Percentiles rank a stretch among this genome's conserved stretches.
Evolutionary conservation across 2,888 invertebrate genomes (phyloP).

Genomic region (Anticlea derivata): DNA sequence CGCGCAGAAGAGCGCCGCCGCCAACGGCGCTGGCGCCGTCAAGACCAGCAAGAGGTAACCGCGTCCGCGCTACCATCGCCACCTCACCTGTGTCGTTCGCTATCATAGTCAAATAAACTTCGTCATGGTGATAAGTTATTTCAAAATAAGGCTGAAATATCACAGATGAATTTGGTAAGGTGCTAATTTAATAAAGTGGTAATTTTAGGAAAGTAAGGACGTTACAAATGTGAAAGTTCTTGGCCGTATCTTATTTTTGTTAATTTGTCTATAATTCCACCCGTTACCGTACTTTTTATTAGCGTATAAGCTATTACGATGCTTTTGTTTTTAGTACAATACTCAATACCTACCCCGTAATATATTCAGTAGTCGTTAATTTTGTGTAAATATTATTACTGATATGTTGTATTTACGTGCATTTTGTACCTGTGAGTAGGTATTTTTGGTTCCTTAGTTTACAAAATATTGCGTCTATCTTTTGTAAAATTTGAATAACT

Average conservation of each 20-base stretch:
- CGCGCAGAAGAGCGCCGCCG: constrained; percentile 90
- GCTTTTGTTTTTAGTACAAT: constrained; percentile 56
- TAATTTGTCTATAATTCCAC: constrained; percentile 80
- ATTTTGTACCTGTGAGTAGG: constrained; percentile 52
- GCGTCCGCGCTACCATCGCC: constrained; percentile 30
- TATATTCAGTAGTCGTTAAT: constrained; percentile 35
- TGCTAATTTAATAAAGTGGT: constrained; percentile 72
- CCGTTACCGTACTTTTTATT: constrained; percentile 81
- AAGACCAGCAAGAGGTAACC: constrained; percentile 83
- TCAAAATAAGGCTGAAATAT: constrained; percentile 79
- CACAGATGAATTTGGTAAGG: constrained; percentile 81
- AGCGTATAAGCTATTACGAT: constrained; percentile 70
- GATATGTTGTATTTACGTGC: constrained; percentile 48
- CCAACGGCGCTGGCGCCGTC: constrained; percentile 85
- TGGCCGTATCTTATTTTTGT: constrained; percentile 72
- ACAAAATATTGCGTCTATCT: constrained; percentile 16
- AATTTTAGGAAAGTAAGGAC: constrained; percentile 68
- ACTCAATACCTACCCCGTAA: constrained; percentile 40
- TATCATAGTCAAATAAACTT: constrained; percentile 76
- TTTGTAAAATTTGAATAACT: no score
- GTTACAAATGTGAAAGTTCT: constrained; percentile 61
- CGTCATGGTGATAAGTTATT: constrained; percentile 70
- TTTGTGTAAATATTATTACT: constrained; percentile 36
- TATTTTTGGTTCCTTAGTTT: constrained; percentile 50
- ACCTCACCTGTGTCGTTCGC: constrained; percentile 39